Evolutionary conservation across 1,140 invertebrate species (phyloP).

Genomic region (Halyomorpha halys): DNA sequence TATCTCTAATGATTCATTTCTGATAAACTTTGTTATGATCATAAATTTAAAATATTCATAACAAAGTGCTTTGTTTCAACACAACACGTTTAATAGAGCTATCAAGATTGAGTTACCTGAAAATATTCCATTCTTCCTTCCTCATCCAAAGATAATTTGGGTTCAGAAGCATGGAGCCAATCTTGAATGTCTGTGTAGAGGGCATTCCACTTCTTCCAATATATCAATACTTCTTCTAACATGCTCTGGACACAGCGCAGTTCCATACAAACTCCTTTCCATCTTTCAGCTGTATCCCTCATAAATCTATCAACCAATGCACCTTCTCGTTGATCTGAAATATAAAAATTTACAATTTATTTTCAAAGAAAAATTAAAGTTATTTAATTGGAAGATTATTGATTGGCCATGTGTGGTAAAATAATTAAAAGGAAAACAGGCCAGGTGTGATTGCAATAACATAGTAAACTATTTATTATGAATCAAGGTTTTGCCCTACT

Average conservation of each 20-base stretch:
- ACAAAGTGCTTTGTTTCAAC: too few relatives aligned
- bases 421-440: too few relatives aligned
- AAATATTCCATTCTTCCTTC: constrained; percentile 76
- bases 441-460: too few relatives aligned
- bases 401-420: too few relatives aligned
- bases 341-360: neutral
- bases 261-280: constrained; percentile 82
- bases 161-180: constrained; percentile 72
- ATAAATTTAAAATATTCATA: too few relatives aligned
- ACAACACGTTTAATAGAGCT: too few relatives aligned
- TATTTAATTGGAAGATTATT: too few relatives aligned
- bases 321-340: constrained; percentile 58
- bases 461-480: too few relatives aligned
- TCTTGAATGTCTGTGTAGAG: constrained; percentile 59
- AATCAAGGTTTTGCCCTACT: too few relatives aligned
- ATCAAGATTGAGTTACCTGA: constrained; percentile 37
- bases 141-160: constrained; percentile 62
- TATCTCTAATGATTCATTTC: too few relatives aligned
- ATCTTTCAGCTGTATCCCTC: constrained; percentile 71
- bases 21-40: too few relatives aligned
- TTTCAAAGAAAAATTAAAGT: too few relatives aligned
- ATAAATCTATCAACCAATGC: constrained; percentile 72
- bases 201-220: constrained; percentile 75
- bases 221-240: constrained; percentile 74
- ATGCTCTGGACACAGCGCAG: constrained; percentile 80